Percentiles rank a stretch among this genome's conserved stretches.
Evolutionary conservation across 2,797 vertebrate genomes (phyloP).

Genomic region (Pangasius djambal): DNA sequence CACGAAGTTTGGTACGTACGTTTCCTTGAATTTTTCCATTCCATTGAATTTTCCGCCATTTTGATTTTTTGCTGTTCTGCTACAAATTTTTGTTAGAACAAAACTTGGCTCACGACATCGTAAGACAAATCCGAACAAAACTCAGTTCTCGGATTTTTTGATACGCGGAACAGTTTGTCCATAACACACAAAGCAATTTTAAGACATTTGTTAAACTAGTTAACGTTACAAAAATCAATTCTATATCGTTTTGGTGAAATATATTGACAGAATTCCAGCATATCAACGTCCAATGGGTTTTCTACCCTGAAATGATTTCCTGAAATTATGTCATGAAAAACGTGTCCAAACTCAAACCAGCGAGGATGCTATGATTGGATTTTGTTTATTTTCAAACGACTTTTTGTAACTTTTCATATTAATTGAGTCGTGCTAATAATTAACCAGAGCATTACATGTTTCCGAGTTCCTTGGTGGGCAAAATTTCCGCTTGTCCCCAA

Average conservation of each 20-base stretch:
- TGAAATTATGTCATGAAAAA: neutral
- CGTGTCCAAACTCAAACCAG: neutral
- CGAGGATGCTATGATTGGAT: too few species aligned
- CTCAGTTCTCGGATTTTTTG: neutral
- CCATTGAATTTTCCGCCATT: neutral
- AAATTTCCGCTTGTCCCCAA: neutral
- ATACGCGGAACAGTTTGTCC: rapidly evolving
- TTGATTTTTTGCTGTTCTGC: neutral
- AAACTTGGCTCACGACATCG: neutral
- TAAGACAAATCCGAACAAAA: neutral
- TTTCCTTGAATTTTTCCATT: neutral
- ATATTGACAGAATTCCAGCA: neutral
- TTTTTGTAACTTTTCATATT: neutral
- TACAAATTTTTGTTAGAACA: neutral
- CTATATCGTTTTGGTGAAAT: neutral
- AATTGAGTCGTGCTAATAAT: neutral
- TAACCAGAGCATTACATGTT: neutral
- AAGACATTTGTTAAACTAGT: neutral
- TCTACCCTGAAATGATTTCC: neutral
- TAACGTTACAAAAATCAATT: too few species aligned
- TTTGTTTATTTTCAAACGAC: neutral
- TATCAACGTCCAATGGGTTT: neutral
- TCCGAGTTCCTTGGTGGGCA: neutral
- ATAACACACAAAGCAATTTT: too few species aligned
- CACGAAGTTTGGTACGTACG: neutral